Evolutionary conservation across 1,140 invertebrate genomes (phyloP).

Genomic region (Halictus rubicundus): DNA sequence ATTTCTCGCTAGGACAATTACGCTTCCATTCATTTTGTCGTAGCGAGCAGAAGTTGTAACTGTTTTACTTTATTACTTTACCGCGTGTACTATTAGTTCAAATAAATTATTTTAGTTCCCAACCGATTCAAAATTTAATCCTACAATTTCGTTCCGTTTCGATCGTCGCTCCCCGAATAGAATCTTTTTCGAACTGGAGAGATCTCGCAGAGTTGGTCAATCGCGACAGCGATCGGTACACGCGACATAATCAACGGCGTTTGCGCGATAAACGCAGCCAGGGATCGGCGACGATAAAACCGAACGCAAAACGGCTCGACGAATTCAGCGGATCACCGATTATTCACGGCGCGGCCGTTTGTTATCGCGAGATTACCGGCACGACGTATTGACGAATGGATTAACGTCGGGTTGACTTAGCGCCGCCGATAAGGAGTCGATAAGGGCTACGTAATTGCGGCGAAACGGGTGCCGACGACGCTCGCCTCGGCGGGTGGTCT

Average conservation of each 20-base stretch:
- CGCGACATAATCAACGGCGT: neutral
- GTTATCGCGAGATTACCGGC: slow-evolving; percentile 47
- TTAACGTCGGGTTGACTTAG: slow-evolving; percentile 59
- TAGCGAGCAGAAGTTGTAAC: too few species aligned
- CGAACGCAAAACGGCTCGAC: slow-evolving; percentile 4
- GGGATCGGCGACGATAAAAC: slow-evolving; percentile 25
- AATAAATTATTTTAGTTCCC: too few species aligned
- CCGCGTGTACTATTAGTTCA: too few species aligned
- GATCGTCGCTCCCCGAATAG: too few species aligned
- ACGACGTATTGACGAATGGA: slow-evolving; percentile 60
- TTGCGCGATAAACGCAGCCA: neutral
- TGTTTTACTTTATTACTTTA: too few species aligned
- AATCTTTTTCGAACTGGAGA: too few species aligned
- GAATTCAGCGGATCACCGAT: slow-evolving; percentile 51
- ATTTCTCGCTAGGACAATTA: too few species aligned
- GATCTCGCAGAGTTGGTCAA: too few species aligned
- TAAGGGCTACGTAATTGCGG: slow-evolving; percentile 61
- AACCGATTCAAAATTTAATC: too few species aligned
- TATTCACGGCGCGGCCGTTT: slow-evolving; percentile 53
- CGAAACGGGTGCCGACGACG: slow-evolving; percentile 33
- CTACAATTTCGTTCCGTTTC: too few species aligned
- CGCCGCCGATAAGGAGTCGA: slow-evolving; percentile 60
- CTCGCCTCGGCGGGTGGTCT: slow-evolving; percentile 59
- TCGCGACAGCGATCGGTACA: neutral
- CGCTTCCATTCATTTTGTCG: too few species aligned